These are phyloP conservation scores for Galendromus occidentalis DNA, from an alignment of 1,140 invertebrate genomes.

Conservation along the genomic window DNA sequence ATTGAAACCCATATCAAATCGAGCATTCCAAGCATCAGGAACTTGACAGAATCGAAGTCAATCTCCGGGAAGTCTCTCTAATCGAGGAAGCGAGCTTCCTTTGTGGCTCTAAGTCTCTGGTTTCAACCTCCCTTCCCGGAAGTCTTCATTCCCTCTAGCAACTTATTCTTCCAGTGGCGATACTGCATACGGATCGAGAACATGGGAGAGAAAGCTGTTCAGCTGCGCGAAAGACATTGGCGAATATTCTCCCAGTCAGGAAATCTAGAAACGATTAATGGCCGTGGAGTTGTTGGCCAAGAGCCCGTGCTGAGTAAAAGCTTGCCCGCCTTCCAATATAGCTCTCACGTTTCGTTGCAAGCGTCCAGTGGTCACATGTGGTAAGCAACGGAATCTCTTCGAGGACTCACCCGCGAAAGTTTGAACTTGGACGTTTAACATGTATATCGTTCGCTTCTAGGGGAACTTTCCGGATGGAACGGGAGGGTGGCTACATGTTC, in stretches of 20 bases:
- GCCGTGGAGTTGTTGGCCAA: conserved; percentile 69
- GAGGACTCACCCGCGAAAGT: no score
- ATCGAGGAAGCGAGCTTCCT: no score
- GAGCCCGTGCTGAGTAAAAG: conserved; percentile 70
- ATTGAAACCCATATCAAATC: no score
- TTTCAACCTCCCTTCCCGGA: no score
- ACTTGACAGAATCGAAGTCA: no score
- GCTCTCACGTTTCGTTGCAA: conserved; percentile 84
- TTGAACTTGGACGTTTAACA: no score
- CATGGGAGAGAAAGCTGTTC: conserved; percentile 63
- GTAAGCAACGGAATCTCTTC: no score
- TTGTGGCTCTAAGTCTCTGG: no score
- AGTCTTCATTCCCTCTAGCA: no score
- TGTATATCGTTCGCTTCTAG: conserved; percentile 32
- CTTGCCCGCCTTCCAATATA: conserved; percentile 88
- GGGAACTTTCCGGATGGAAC: conserved; percentile 89
- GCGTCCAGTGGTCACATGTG: conserved; percentile 97
- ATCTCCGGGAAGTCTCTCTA: no score
- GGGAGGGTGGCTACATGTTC: conserved; percentile 83
- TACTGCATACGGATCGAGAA: conserved; percentile 93
- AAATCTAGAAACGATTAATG: conserved; percentile 78
- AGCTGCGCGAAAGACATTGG: conserved; percentile 85
- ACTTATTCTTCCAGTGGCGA: conserved; percentile 44
- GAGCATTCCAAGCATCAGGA: no score
- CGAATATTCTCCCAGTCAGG: conserved; percentile 84